A percentile compares a stretch with the other conserved stretches of the same genome.
Evolutionary conservation across 1,140 invertebrate genomes (phyloP).

Genomic region (Tetramorium parvispinum): DNA sequence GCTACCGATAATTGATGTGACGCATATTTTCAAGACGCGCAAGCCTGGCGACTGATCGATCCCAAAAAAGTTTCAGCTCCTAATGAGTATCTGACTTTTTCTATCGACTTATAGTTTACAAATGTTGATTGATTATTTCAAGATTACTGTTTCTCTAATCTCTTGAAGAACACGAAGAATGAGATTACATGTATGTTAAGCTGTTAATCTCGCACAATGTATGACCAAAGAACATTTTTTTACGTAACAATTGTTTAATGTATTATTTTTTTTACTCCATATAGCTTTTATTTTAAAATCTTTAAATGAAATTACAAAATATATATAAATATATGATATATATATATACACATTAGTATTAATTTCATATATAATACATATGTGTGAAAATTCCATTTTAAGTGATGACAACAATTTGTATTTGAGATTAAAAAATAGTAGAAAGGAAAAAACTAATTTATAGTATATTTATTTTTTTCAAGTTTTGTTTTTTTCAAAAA

Average conservation of each 20-base stretch:
- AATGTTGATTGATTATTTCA: neutral
- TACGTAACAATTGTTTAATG: neutral
- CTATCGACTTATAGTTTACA: neutral
- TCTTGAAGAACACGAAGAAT: neutral
- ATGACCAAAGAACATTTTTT: neutral
- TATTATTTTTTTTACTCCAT: neutral
- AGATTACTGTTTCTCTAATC: neutral
- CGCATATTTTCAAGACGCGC: conserved; percentile 6
- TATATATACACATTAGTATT: too few relatives aligned
- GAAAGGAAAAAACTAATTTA: neutral
- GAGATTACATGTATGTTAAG: neutral
- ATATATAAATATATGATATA: too few relatives aligned
- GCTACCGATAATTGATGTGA: conserved; percentile 73
- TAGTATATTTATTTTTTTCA: neutral
- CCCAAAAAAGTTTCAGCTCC: neutral
- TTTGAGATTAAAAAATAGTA: neutral
- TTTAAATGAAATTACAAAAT: neutral
- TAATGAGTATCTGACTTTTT: neutral
- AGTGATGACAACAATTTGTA: neutral
- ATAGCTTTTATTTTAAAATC: neutral
- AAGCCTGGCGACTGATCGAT: neutral
- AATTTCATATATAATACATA: neutral
- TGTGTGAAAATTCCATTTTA: neutral
- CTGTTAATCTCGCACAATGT: neutral
- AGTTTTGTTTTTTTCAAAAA: neutral